Conservation (phyloP, 2,888 invertebrate genomes). For the Electrophaes corylata region DNA sequence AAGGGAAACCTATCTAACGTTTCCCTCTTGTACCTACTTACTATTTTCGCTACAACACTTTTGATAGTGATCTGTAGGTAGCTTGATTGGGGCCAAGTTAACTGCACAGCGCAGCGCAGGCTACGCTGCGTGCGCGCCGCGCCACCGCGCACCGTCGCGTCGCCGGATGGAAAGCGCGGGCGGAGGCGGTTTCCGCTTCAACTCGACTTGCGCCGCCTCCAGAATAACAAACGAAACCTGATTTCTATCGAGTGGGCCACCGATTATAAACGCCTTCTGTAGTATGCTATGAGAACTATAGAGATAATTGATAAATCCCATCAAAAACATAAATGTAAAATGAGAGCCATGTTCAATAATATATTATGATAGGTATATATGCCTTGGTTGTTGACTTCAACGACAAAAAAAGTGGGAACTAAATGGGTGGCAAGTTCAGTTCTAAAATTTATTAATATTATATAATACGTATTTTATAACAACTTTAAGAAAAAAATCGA, state of each 20-base stretch:
- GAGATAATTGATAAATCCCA: background rate
- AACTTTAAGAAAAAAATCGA: no score
- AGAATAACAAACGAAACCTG: slow-evolving; percentile 83
- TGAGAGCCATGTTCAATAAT: no score
- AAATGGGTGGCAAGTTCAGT: no score
- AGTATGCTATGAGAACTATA: slow-evolving; percentile 23
- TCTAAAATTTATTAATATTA: no score
- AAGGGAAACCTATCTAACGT: slow-evolving; percentile 56
- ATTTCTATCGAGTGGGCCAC: slow-evolving; percentile 79
- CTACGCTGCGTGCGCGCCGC: slow-evolving; percentile 24
- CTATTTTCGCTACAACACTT: no score
- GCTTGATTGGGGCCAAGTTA: slow-evolving; percentile 57
- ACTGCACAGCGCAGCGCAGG: background rate
- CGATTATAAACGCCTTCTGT: slow-evolving; percentile 62
- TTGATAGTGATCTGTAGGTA: background rate
- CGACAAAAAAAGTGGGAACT: no score
- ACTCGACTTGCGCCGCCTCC: slow-evolving; percentile 68
- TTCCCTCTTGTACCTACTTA: no score
- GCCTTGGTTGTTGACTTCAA: no score
- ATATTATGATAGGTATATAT: no score
- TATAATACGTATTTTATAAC: no score
- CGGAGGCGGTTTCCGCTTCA: slow-evolving; percentile 73
- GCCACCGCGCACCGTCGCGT: no score
- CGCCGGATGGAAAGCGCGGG: slow-evolving; percentile 81
- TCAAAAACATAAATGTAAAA: no score